These are phyloP conservation scores for Ephestia elutella DNA, from an alignment of 1,140 invertebrate species.

Conservation along the genomic window DNA sequence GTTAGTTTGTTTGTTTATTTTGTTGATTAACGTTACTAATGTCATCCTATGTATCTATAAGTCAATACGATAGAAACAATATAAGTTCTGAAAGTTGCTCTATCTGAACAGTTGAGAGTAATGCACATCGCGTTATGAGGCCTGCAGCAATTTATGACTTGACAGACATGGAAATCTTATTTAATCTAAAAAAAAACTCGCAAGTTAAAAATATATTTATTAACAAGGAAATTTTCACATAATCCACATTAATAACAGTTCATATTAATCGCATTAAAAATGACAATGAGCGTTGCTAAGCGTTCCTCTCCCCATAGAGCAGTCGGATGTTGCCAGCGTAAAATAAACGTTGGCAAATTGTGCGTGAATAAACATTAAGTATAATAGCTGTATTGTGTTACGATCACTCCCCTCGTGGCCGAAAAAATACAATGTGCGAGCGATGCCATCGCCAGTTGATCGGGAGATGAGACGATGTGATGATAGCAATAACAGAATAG, in stretches of 20 bases:
- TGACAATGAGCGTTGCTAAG: constrained; percentile 21
- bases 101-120: too few relatives aligned
- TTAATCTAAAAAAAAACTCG: too few relatives aligned
- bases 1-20: too few relatives aligned
- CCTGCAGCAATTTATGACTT: too few relatives aligned
- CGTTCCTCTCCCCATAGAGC: constrained; percentile 16
- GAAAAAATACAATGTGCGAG: constrained; percentile 27
- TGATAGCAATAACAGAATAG: not conserved
- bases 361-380: constrained; percentile 69
- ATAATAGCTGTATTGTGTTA: constrained; percentile 62
- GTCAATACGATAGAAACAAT: too few relatives aligned
- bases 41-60: too few relatives aligned
- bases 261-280: constrained; percentile 49
- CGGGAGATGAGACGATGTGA: constrained; percentile 28
- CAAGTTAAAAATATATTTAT: too few relatives aligned
- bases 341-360: constrained; percentile 60
- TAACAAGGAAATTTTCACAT: not conserved
- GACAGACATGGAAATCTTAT: too few relatives aligned
- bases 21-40: too few relatives aligned
- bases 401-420: constrained; percentile 29
- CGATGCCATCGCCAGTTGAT: constrained; percentile 30
- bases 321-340: constrained; percentile 42
- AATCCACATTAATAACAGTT: constrained; percentile 17
- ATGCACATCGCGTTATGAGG: too few relatives aligned
- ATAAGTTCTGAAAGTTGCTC: too few relatives aligned